Evolutionary conservation across 92 coral and sea anemone species (phyloP), one percentile per base, ranked within the genome.

Genomic region (Zoanthus solanderi): DNA sequence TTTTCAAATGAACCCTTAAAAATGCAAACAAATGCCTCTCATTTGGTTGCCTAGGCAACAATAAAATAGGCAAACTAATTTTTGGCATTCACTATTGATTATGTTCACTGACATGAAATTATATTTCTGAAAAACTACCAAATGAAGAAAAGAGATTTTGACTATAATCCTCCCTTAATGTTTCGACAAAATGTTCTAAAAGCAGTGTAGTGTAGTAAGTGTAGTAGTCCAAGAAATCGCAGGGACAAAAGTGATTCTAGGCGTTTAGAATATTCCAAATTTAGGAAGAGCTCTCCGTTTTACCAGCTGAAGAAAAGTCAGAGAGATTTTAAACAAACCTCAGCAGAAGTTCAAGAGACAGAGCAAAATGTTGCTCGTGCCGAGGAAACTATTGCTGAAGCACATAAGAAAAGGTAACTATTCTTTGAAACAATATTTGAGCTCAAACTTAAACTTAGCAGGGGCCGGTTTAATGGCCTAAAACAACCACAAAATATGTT

Each of bases 271-370:
- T 23, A 61, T 61, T 57, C 47, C 50, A 46, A 56, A 75, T 85
- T 85, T 57, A 74, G 88, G 88, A 71, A 45, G 66, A 85, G 76
- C 73, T 85, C 84, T 60, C 88, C 73, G 60, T 73, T 85, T 85
- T 73, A 46, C 84, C 7, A 47, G 68, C 60, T 85, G 46, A 52
- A 75, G 68, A 85, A 47, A 52, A 61, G 60, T 13, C 88, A 85
- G 54, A 69, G 83, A 10, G 84, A 45, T 69, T 8, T 85, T 5
- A 75, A 54, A 23, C 88, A 46, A 37, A 85, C 56, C 5, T 15
- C 3, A 74, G 75, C 28, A 15, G 77, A 65, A 48, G 37, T 66
- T 46, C 50, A 66, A 78, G 63, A 28, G 23, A 83, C 57, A 67
- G 50, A 54, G 56, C 76, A 65, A 4, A 57, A 18, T 30, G 52